phyloP scores from a whole-genome alignment of 2,113 vertebrate genomes.

The Anseranas semipalmata region DNA sequence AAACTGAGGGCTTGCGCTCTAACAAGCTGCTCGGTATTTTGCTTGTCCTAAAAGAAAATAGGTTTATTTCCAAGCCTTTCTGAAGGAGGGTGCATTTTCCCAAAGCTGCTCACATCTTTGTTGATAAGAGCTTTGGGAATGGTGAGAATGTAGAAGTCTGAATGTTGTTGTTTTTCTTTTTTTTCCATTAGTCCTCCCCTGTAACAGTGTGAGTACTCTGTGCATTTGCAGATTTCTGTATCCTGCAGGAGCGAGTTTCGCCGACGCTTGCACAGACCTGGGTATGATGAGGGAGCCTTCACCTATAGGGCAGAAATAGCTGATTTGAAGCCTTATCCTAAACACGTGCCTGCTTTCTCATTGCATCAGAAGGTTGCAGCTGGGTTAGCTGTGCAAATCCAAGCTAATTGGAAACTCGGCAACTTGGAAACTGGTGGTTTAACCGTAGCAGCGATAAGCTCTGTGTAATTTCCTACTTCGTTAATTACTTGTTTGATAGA shows the following conservation, averaged over 20 bases:
- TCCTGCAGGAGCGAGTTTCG: not conserved
- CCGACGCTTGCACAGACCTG: not conserved
- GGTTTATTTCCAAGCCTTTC: not conserved
- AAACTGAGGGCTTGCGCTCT: not conserved
- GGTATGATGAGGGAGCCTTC: not conserved
- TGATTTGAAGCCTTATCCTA: not conserved
- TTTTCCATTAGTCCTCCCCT: not conserved
- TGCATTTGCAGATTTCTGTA: not conserved
- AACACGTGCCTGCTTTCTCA: slow-evolving; percentile 14
- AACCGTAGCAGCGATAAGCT: not conserved
- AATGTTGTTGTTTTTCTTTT: not conserved
- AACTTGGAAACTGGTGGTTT: not conserved
- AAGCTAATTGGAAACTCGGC: not conserved
- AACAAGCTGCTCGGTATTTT: not conserved
- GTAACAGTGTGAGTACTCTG: not conserved
- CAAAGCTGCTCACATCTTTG: not conserved
- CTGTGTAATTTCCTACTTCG: slow-evolving; percentile 7
- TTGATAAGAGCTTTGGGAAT: not conserved
- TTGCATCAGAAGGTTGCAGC: not conserved
- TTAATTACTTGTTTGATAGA: not conserved
- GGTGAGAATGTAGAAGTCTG: not conserved
- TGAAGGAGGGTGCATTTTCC: not conserved
- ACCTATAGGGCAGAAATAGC: not conserved
- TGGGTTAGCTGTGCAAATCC: rapidly evolving
- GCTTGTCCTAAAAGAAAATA: not conserved